Base-by-base conservation (phyloP, 64 coral and sea anemone species). In the Stichodactyla helianthus region DNA sequence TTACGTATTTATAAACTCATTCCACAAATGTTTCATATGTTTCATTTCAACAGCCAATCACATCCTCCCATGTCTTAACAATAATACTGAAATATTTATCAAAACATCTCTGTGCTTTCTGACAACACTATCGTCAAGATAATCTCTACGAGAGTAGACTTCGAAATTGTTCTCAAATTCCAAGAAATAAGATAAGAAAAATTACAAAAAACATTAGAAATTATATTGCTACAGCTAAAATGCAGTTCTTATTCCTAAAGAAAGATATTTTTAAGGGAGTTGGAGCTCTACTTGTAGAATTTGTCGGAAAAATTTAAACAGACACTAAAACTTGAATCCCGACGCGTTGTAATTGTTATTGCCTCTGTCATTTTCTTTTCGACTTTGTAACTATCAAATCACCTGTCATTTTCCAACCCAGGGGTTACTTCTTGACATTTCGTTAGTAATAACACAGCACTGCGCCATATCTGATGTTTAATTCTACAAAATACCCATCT, bases 341-440 rank as follows among this genome's bases (percentile, higher is more conserved):
- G 10, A 27, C 10, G 25, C 23, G 25, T 12, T 74, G 35, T 44
- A 74, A 74, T 74, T 74, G 68, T 31, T 74, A 1, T 31, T 12
- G 23, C 25, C 27, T 11, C 25, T 31, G 4, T 74, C 68, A n/a
- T 74, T 74, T 74, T 74, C 26, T 31, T 81, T 81, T 81, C 26
- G 50, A 81, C 50, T 81, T 81, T 81, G 6, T 52, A 50, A 79
- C 78, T 53, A 15, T 54, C 78, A 54, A 52, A 81, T 81, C 78
- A 81, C 78, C 78, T 81, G 78, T 81, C 78, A 81, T 19, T 18
- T 51, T 2, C 16, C 44, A 28, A 51, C 78, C 78, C 78, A 81
- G 51, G 77, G 51, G 78, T 53, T 81, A 81, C 13, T 15, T 28
- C n/a, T 52, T 54, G 78, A 81, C 78, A 81, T 54, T 81, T 23